phyloP scores from a whole-genome alignment of 2,797 vertebrate genomes.

The Scolopax bukidnonensis region DNA sequence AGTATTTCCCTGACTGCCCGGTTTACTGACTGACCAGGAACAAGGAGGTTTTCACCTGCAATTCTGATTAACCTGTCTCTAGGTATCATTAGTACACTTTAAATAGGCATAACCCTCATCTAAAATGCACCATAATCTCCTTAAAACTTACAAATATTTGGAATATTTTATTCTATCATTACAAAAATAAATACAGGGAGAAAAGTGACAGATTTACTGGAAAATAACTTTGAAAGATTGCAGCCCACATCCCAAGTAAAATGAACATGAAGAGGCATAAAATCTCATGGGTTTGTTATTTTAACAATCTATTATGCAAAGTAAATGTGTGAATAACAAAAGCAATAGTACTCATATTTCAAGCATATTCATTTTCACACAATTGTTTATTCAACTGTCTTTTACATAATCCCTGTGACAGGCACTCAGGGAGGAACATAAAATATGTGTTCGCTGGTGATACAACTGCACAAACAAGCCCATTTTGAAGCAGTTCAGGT shows the following conservation, averaged over 20 bases:
- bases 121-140: not conserved
- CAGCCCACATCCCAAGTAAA: not conserved
- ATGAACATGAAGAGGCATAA: not conserved
- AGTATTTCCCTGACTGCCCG: accelerated
- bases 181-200: not conserved
- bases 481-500: not conserved
- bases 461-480: not conserved
- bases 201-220: not conserved
- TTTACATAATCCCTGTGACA: not conserved
- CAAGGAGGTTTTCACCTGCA: not conserved
- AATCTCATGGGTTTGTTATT: not conserved
- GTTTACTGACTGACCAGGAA: not conserved
- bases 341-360: not conserved
- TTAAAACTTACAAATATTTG: not conserved
- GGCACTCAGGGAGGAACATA: not conserved
- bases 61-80: not conserved
- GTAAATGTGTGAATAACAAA: not conserved
- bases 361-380: slow-evolving; percentile 1
- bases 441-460: not conserved
- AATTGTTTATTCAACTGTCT: slow-evolving; percentile 35
- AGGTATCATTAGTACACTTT: not conserved
- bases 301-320: not conserved
- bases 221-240: not conserved
- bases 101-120: not conserved
- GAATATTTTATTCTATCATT: not conserved